Conservation (phyloP, 2,113 vertebrate genomes). For the Malurus melanocephalus region DNA sequence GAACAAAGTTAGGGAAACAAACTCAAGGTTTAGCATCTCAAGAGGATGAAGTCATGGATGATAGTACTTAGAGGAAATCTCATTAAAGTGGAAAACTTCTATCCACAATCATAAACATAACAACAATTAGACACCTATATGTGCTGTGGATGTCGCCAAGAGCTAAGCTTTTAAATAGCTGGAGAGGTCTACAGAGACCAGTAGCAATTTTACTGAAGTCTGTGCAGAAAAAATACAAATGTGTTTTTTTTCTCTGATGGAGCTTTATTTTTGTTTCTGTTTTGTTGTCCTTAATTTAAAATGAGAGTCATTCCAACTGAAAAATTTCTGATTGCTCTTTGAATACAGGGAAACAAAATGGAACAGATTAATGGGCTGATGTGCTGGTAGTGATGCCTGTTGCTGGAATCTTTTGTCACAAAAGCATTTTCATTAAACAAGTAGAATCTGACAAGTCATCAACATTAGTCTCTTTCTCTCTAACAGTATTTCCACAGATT, state of each 20-base stretch:
- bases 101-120: neutral
- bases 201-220: neutral
- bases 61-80: neutral
- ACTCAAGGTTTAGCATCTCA: neutral
- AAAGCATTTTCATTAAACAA: slow-evolving; percentile 45
- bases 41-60: neutral
- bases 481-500: slow-evolving; percentile 54
- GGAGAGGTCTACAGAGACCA: neutral
- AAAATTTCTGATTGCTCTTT: slow-evolving; percentile 28
- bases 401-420: slow-evolving; percentile 22
- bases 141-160: neutral
- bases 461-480: slow-evolving; percentile 36
- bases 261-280: neutral
- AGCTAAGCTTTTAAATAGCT: neutral
- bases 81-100: neutral
- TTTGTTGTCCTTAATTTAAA: slow-evolving; percentile 30
- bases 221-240: neutral
- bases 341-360: neutral
- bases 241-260: neutral
- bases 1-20: neutral
- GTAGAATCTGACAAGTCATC: slow-evolving; percentile 38
- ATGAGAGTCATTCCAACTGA: neutral
- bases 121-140: neutral
- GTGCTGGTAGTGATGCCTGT: slow-evolving; percentile 18
- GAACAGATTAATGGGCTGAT: slow-evolving; percentile 29